Evolutionary conservation across 2,113 vertebrate genomes (phyloP).

Genomic region (Elaphurus davidianus): DNA sequence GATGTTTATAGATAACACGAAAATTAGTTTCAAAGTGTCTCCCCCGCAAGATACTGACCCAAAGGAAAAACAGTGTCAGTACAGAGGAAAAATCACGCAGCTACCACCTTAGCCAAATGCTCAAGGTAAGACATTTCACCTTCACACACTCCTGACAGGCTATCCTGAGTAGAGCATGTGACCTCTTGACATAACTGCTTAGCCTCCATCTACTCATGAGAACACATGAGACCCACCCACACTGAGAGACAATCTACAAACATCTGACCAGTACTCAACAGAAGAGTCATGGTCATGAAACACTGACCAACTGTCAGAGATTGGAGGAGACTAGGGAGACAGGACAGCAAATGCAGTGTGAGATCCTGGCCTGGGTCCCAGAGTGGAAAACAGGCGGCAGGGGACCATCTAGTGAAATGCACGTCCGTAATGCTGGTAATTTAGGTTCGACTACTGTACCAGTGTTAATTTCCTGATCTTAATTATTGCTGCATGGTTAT

Average conservation of each 20-base stretch:
- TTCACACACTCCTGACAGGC: accelerated
- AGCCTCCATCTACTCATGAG: neutral
- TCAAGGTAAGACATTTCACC: neutral
- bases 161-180: neutral
- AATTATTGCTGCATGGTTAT: neutral
- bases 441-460: neutral
- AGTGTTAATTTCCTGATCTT: neutral
- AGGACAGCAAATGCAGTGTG: accelerated
- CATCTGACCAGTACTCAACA: neutral
- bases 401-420: neutral
- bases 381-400: neutral
- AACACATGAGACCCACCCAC: neutral
- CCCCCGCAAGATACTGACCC: neutral
- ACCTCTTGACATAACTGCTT: neutral
- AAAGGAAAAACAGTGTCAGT: neutral
- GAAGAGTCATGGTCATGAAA: neutral
- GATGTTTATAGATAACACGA: neutral
- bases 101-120: neutral
- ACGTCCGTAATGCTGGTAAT: accelerated
- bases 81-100: neutral
- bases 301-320: neutral
- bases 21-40: neutral
- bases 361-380: neutral
- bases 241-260: neutral
- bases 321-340: neutral